phyloP scores from a whole-genome alignment of 1,140 invertebrate species.

The Choristoneura fumiferana region DNA sequence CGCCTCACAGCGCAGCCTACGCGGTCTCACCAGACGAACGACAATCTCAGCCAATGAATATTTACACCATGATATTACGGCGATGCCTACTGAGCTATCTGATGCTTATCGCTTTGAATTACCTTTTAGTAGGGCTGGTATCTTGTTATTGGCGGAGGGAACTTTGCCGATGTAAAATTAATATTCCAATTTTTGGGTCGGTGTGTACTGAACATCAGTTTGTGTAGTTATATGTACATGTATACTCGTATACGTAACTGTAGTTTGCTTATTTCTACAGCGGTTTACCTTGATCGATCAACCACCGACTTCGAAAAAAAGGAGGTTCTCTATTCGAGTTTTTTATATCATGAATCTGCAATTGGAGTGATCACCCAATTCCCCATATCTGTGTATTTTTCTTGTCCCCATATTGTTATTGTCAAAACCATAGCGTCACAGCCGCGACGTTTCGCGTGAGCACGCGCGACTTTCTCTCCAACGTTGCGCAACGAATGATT shows the following conservation, averaged over 20 bases:
- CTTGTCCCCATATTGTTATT: too few relatives aligned
- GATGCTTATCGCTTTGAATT: conserved; percentile 28
- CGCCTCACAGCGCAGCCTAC: conserved; percentile 60
- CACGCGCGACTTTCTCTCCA: conserved; percentile 48
- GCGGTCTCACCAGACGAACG: conserved; percentile 34
- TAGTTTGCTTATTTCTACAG: too few relatives aligned
- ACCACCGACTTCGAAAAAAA: too few relatives aligned
- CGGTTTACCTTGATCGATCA: too few relatives aligned
- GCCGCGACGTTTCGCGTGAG: conserved; percentile 34
- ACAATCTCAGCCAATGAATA: conserved; percentile 67
- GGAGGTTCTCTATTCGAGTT: too few relatives aligned
- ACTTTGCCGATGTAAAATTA: conserved; percentile 8
- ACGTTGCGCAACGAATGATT: conserved; percentile 60
- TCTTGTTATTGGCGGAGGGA: conserved; percentile 7
- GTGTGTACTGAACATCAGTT: too few relatives aligned
- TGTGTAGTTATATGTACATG: too few relatives aligned
- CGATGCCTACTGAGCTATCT: conserved; percentile 28
- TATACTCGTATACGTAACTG: too few relatives aligned
- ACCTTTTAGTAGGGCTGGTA: conserved; percentile 18
- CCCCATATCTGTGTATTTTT: not conserved
- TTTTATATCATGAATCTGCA: not conserved
- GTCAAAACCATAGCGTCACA: conserved; percentile 21
- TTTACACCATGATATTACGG: conserved; percentile 51
- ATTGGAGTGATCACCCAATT: conserved; percentile 12
- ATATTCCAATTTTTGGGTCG: not conserved